These are phyloP conservation scores for Ophioninae sp. DNA, from an alignment of 2,888 invertebrate species.

Conservation along the genomic window DNA sequence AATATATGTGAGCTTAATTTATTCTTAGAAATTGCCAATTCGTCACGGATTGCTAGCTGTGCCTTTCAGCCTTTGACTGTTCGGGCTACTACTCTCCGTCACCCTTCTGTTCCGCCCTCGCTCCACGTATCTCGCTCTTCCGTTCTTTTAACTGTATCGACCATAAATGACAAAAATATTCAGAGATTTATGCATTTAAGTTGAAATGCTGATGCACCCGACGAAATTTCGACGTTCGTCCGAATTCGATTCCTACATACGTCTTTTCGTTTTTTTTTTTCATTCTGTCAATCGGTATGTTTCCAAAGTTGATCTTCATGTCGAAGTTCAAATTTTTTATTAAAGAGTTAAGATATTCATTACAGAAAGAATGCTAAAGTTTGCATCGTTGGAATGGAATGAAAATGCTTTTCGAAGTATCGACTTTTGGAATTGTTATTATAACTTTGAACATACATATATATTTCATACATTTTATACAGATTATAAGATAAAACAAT, in stretches of 20 bases:
- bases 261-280: background rate
- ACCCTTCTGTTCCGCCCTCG: background rate
- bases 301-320: background rate
- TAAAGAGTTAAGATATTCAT: too few species aligned
- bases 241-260: background rate
- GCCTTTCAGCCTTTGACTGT: slow-evolving; percentile 8
- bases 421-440: too few species aligned
- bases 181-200: background rate
- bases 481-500: too few species aligned
- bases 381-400: too few species aligned
- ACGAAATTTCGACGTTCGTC: background rate
- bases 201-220: slow-evolving; percentile 5
- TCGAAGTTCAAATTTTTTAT: too few species aligned
- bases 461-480: too few species aligned
- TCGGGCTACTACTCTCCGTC: slow-evolving; percentile 26
- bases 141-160: background rate
- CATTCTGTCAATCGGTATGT: background rate
- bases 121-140: slow-evolving; percentile 5
- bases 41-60: slow-evolving; percentile 57
- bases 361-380: too few species aligned
- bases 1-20: slow-evolving; percentile 45
- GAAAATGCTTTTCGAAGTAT: too few species aligned
- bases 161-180: slow-evolving; percentile 3
- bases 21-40: slow-evolving; percentile 59
- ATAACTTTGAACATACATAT: too few species aligned